Evolutionary conservation across 2,888 invertebrate genomes (phyloP).

Genomic region (Eucriotettix oculatus): DNA sequence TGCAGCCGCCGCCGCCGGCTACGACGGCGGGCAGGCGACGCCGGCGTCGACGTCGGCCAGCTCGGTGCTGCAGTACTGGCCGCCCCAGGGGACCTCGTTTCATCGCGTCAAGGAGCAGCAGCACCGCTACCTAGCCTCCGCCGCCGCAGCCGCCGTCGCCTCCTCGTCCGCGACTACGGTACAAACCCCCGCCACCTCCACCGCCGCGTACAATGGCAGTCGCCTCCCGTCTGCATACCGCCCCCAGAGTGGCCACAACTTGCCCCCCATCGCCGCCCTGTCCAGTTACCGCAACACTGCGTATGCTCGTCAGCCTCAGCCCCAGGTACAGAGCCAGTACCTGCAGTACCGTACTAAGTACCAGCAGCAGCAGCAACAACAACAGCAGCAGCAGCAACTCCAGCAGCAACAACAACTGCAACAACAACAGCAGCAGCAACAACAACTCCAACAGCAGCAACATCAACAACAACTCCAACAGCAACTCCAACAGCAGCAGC

Average conservation of each 20-base stretch:
- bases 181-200: slow-evolving; percentile 18
- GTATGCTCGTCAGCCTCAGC: too few relatives aligned
- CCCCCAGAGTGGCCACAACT: slow-evolving; percentile 23
- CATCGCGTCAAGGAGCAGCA: too few relatives aligned
- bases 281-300: slow-evolving; percentile 19
- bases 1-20: slow-evolving; percentile 17
- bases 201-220: slow-evolving; percentile 8
- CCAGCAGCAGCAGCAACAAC: slow-evolving; percentile 8
- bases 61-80: slow-evolving; percentile 13
- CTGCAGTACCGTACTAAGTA: neutral
- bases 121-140: neutral
- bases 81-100: slow-evolving; percentile 11
- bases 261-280: slow-evolving; percentile 34
- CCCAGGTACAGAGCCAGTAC: too few relatives aligned
- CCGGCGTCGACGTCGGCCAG: slow-evolving; percentile 12
- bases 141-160: neutral
- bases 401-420: slow-evolving; percentile 5
- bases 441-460: slow-evolving; percentile 6
- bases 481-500: slow-evolving; percentile 6
- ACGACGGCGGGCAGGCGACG: slow-evolving; percentile 21
- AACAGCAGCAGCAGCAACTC: slow-evolving; percentile 5
- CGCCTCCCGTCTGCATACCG: neutral
- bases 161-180: slow-evolving; percentile 7
- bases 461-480: neutral
- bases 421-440: slow-evolving; percentile 8